Evolutionary conservation across 2,888 invertebrate genomes (phyloP).

Genomic region (Ichneumoninae sp.): DNA sequence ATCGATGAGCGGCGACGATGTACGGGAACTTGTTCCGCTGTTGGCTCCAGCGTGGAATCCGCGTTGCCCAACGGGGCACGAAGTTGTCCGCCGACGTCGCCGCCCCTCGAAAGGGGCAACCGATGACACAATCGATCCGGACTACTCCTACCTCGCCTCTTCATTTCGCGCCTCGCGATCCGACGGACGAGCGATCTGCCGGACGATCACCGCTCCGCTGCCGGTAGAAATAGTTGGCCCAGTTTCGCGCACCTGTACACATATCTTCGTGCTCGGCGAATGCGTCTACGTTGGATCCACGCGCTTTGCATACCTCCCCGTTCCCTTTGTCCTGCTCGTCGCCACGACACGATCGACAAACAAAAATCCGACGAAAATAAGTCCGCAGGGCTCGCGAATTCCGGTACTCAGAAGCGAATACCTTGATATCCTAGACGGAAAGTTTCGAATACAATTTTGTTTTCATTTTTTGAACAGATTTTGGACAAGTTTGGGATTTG

Average conservation of each 20-base stretch:
- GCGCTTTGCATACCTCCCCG: constrained; percentile 40
- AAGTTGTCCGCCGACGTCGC: constrained; percentile 60
- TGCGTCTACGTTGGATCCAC: constrained; percentile 10
- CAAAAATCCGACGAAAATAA: background rate
- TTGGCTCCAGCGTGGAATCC: background rate
- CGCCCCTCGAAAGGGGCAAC: constrained; percentile 49
- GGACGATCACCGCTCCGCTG: constrained; percentile 50
- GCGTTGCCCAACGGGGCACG: constrained; percentile 45
- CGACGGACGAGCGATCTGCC: constrained; percentile 57
- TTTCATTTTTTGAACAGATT: too few species aligned
- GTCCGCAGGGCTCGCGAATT: too few species aligned
- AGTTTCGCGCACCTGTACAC: constrained; percentile 68
- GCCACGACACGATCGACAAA: background rate
- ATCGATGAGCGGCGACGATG: background rate
- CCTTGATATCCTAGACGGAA: too few species aligned
- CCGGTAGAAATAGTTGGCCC: constrained; percentile 69
- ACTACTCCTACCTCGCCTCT: constrained; percentile 35
- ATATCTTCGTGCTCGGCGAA: constrained; percentile 26
- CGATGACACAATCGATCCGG: constrained; percentile 69
- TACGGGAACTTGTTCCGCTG: background rate
- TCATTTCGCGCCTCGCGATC: constrained; percentile 46
- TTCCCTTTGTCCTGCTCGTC: background rate
- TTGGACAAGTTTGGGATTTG: too few species aligned
- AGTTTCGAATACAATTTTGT: too few species aligned
- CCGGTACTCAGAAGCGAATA: too few species aligned